These are phyloP conservation scores for Characodon lateralis DNA, from an alignment of 2,797 vertebrate species.

Conservation along the genomic window DNA sequence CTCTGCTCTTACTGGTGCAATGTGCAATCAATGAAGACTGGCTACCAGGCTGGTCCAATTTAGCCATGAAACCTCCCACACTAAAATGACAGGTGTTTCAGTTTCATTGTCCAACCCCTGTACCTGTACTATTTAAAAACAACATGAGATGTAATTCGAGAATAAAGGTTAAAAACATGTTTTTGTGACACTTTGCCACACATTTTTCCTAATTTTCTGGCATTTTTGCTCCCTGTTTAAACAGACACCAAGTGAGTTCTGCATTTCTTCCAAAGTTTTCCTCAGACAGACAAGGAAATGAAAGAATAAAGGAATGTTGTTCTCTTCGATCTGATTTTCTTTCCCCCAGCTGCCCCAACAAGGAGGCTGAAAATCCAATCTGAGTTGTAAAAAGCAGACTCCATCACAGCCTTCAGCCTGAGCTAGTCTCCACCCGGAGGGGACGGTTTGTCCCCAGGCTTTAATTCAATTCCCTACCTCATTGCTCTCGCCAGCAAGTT, in stretches of 20 bases:
- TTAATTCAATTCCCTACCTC: conserved; percentile 58
- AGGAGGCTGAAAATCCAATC: conserved; percentile 30
- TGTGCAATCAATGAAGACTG: too few species aligned
- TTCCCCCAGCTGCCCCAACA: conserved; percentile 10
- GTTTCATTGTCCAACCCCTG: background rate
- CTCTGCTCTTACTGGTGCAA: too few species aligned
- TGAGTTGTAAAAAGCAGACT: conserved; percentile 37
- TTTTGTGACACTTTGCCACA: background rate
- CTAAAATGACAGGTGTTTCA: too few species aligned
- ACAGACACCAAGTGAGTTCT: conserved; percentile 3
- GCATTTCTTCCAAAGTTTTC: background rate
- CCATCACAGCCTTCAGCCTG: conserved; percentile 34
- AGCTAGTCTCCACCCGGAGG: conserved; percentile 21
- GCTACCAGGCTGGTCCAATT: too few species aligned
- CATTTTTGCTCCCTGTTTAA: background rate
- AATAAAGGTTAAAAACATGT: background rate
- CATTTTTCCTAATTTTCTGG: background rate
- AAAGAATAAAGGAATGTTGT: background rate
- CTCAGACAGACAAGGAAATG: conserved; percentile 16
- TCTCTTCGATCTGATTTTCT: conserved; percentile 23
- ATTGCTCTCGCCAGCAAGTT: conserved; percentile 44
- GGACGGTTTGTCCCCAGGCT: conserved; percentile 33
- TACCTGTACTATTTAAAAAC: background rate
- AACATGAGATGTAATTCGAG: background rate
- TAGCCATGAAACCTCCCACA: too few species aligned